phyloP scores from a whole-genome alignment of 1,140 invertebrate species.

The Grapholita molesta region DNA sequence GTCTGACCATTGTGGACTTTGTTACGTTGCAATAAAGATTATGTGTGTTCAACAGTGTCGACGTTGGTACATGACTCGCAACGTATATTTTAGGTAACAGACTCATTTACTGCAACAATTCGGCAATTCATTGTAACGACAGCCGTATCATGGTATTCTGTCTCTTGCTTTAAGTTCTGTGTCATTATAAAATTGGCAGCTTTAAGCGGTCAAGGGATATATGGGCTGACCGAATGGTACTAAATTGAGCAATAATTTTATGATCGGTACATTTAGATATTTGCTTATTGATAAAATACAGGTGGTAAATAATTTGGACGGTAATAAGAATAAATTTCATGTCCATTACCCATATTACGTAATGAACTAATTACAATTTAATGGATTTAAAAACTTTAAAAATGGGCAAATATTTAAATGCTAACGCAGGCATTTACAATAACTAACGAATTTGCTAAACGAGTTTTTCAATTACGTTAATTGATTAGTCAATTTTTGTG shows the following conservation, averaged over 20 bases:
- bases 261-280: no score
- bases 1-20: no score
- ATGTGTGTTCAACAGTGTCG: no score
- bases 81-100: not conserved
- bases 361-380: not conserved
- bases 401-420: not conserved
- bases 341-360: no score
- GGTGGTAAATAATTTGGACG: not conserved
- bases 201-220: no score
- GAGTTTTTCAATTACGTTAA: not conserved
- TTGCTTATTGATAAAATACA: not conserved
- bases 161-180: not conserved
- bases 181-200: not conserved
- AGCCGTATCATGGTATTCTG: not conserved
- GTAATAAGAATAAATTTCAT: not conserved
- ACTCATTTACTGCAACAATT: not conserved
- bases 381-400: not conserved
- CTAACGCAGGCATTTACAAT: not conserved
- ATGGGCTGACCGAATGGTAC: no score
- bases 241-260: no score
- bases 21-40: no score
- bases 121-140: not conserved
- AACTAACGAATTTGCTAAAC: not conserved
- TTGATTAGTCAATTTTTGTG: no score
- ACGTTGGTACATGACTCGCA: not conserved